These are phyloP conservation scores for Hemistola chrysoprasaria DNA, from an alignment of 2,888 invertebrate genomes.

Conservation along the genomic window DNA sequence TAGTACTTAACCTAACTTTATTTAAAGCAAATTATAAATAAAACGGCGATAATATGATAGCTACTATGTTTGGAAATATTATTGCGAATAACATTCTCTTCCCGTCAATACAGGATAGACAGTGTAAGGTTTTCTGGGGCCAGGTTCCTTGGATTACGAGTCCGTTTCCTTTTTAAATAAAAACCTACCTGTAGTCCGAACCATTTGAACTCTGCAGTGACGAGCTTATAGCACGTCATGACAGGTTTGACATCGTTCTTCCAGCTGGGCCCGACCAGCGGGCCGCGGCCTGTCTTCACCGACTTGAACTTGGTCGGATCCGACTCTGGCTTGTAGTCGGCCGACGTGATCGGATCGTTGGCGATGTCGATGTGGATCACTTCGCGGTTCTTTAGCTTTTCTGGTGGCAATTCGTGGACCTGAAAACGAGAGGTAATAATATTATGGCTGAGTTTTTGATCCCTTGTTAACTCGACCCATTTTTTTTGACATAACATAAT, in stretches of 20 bases:
- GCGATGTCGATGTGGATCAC: conserved; percentile 97
- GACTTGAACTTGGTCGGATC: conserved; percentile 91
- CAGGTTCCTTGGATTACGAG: too few species aligned
- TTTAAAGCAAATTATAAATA: too few species aligned
- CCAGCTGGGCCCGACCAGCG: conserved; percentile 91
- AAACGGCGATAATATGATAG: too few species aligned
- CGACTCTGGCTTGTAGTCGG: conserved; percentile 92
- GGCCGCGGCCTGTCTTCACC: conserved; percentile 96
- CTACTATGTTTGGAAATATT: too few species aligned
- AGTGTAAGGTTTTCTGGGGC: too few species aligned
- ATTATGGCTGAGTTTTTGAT: conserved; percentile 1
- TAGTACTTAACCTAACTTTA: too few species aligned
- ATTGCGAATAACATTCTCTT: too few species aligned
- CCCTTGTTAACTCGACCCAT: too few species aligned
- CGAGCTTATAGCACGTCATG: conserved; percentile 99
- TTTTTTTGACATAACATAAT: too few species aligned
- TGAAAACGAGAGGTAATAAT: conserved; percentile 52
- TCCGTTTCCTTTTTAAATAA: too few species aligned
- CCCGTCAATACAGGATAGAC: too few species aligned
- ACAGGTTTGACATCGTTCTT: conserved; percentile 90
- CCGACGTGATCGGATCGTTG: conserved; percentile 89
- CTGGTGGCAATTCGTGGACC: conserved; percentile 96
- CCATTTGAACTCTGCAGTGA: conserved; percentile 99
- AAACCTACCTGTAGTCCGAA: conserved; percentile 91
- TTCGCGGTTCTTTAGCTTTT: conserved; percentile 94